phyloP scores from a whole-genome alignment of 23 tunicate species.

The Styela clava region DNA sequence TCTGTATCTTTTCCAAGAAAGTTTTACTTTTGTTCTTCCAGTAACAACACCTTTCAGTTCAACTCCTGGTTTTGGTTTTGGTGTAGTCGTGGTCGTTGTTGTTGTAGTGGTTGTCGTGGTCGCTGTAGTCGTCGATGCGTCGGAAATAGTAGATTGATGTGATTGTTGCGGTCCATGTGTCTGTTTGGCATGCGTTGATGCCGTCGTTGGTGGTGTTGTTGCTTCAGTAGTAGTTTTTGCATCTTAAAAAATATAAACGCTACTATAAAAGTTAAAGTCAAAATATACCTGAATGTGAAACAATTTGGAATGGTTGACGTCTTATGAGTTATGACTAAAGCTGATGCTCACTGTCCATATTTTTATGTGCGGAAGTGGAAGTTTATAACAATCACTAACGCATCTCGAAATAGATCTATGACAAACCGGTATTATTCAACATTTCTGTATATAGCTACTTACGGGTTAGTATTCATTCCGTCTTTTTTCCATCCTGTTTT shows the following conservation, averaged over 20 bases:
- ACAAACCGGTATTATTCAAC: no score
- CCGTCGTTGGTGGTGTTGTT: conserved; percentile 1
- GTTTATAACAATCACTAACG: no score
- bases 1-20: conserved; percentile 41
- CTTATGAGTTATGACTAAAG: no score
- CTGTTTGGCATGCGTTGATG: not conserved
- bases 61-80: conserved; percentile 42
- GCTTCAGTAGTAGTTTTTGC: conserved; percentile 13
- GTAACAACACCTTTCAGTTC: conserved; percentile 42
- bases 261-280: not conserved
- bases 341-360: no score
- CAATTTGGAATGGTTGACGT: no score
- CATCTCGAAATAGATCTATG: no score
- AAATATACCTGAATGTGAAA: no score
- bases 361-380: no score
- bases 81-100: conserved; percentile 34
- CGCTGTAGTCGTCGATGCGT: not conserved
- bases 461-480: no score
- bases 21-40: conserved; percentile 31
- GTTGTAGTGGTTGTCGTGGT: conserved; percentile 28
- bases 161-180: not conserved
- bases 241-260: not conserved
- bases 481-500: no score
- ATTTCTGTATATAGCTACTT: no score
- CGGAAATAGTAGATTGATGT: not conserved